Base-by-base conservation (phyloP, 2,888 invertebrate genomes). In the Pterostichus niger region DNA sequence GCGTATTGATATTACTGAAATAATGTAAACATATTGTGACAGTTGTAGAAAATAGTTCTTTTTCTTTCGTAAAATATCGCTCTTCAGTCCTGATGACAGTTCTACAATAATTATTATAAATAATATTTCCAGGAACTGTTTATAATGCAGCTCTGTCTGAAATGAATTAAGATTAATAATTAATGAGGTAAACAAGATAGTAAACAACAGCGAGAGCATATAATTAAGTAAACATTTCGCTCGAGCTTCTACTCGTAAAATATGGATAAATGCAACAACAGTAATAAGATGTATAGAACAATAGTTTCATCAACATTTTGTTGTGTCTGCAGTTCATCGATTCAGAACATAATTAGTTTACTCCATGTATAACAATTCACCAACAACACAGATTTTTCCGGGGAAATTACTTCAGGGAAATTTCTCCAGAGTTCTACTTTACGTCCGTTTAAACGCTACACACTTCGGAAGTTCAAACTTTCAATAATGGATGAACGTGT, bases 391-490 rank as follows among this genome's bases (percentile, higher is more conserved):
- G 64, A 64, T 64, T 64, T 64, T 64, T 64, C 33, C 64, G 13
- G 64, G 33, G 6, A 13, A 35, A 33, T 31, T 31, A 35, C 64
- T 46, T 44, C 6, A 13, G 24, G 35, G 71, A 71, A 59, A 59
- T 59, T 59, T 59, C 31, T 13, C 7, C 59, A 10, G 17, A 46
- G 71, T 64, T 64, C 33, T 64, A 59, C 31, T 64, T 64, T 40
- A 64, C 71, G 17, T 71, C 71, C 71, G 71, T 71, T 71, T 71
- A 71, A 71, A 71, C 46, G 46, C 44, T 15, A 71, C 71, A 75
- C 75, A 54, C 54, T 75, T 75, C 52, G 52, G 52, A 75, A 75
- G 75, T 75, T 73, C n/a, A 75, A 75, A 75, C 75, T 75, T 75
- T 75, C 73, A 75, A 75, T 75, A 75, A 75, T 75, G 52, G 75